Base-by-base conservation (phyloP, 64 coral and sea anemone species). In the Porites lutea region DNA sequence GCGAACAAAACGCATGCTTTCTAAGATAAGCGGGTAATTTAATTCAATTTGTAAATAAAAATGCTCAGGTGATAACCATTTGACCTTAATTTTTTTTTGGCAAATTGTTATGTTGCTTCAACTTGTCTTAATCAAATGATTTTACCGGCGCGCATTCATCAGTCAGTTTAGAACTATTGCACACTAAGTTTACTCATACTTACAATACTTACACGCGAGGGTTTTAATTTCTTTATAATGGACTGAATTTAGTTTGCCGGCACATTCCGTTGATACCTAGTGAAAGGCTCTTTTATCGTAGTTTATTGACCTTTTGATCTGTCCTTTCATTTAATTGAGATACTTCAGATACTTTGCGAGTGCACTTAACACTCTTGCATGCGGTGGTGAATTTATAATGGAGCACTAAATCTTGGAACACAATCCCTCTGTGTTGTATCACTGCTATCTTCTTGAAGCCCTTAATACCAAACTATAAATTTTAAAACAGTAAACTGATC, bases 21-120 rank as follows among this genome's bases (percentile, higher is more conserved):
- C 15, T 48, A 16, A 46, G 72, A 74, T 74, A 50, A 74, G 72
- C 4, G 43, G 72, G 72, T 74, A 74, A 74, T 74, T 74, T 46
- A 74, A 74, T 74, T 74, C 12, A 48, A 48, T 48, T 48, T 74
- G 45, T 43, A 37, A 37, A 37, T 37, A 37, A 37, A 37, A 74
- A 74, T 48, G 45, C 45, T 46, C 12, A 13, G 45, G 13, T 74
- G 72, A 74, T 74, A 74, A 74, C 43, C 72, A 48, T 74, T 74
- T 74, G 72, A 74, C 72, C 72, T 16, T 16, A 49, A 74, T 74
- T 37, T 73, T 73, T 74, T 13, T 22, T 48, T 22, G 15, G 43
- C 37, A 74, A 74, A 48, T 74, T 74, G 37, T 6, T 74, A 65
- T 65, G 8, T 19, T 2, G 54, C 12, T 9, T 37, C 27, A 37